Conservation (phyloP, 2,113 vertebrate species). For the Leiothrix lutea region DNA sequence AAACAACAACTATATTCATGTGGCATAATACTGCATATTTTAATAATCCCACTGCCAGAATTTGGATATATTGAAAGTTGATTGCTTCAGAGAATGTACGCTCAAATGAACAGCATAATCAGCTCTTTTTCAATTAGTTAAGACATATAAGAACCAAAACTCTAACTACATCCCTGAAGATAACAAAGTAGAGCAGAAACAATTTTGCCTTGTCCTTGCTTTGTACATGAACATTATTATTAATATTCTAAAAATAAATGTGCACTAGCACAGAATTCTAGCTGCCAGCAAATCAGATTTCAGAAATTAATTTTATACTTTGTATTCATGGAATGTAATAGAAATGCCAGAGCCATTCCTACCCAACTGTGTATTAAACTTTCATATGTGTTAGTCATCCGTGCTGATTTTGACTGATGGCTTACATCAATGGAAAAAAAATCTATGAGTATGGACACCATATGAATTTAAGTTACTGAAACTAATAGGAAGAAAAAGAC, state of each 20-base stretch:
- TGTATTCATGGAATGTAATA: not conserved
- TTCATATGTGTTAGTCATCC: not conserved
- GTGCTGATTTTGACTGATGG: not conserved
- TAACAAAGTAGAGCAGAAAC: not conserved
- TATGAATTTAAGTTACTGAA: not conserved
- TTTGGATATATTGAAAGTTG: not conserved
- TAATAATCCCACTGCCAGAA: not conserved
- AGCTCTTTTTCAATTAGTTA: not conserved
- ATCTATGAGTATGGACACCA: not conserved
- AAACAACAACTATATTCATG: not conserved
- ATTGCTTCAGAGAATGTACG: not conserved
- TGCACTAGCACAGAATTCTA: not conserved
- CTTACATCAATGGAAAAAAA: not conserved
- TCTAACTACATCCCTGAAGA: not conserved
- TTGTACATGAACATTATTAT: not conserved
- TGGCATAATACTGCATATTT: not conserved
- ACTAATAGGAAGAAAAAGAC: not conserved
- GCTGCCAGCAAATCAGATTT: not conserved
- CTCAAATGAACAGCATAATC: not conserved
- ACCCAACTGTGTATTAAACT: not conserved
- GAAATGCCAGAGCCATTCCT: not conserved
- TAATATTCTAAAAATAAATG: not conserved
- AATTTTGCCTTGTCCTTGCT: not conserved
- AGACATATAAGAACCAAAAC: not conserved
- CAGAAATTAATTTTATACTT: not conserved